These are phyloP conservation scores for Mythimna vitellina DNA, from an alignment of 2,888 invertebrate species.

Conservation along the genomic window DNA sequence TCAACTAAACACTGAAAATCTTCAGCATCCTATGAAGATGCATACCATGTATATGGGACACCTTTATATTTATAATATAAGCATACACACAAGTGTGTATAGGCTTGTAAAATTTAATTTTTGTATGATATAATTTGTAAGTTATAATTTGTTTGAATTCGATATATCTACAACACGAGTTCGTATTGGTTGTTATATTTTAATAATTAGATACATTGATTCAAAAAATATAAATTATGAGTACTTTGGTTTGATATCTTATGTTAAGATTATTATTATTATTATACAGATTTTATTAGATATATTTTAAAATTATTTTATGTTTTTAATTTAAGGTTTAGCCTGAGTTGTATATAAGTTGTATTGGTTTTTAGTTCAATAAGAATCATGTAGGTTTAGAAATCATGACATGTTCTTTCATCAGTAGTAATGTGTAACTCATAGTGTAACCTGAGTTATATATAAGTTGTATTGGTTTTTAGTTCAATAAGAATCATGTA, in stretches of 20 bases:
- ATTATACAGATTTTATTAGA: constrained; percentile 22
- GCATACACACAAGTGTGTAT: background rate
- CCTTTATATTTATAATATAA: constrained; percentile 7
- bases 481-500: constrained; percentile 26
- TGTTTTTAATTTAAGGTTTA: background rate
- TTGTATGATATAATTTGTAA: constrained; percentile 29
- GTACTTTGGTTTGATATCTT: constrained; percentile 29
- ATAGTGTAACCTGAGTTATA: constrained; percentile 20
- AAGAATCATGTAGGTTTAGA: constrained; percentile 28
- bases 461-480: constrained; percentile 21
- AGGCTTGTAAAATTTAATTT: background rate
- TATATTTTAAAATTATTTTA: constrained; percentile 1
- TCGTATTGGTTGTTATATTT: background rate
- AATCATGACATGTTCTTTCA: constrained; percentile 19
- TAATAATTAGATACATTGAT: background rate
- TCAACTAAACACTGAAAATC: background rate
- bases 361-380: constrained; percentile 20
- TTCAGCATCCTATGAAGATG: background rate
- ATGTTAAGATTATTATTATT: constrained; percentile 45
- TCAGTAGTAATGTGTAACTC: constrained; percentile 5
- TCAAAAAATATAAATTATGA: constrained; percentile 24
- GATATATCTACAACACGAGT: background rate
- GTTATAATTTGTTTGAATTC: constrained; percentile 17
- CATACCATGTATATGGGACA: constrained; percentile 1
- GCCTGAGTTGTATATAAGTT: constrained; percentile 28